Conservation (phyloP, 2,113 vertebrate species). For the Columbina picui region DNA sequence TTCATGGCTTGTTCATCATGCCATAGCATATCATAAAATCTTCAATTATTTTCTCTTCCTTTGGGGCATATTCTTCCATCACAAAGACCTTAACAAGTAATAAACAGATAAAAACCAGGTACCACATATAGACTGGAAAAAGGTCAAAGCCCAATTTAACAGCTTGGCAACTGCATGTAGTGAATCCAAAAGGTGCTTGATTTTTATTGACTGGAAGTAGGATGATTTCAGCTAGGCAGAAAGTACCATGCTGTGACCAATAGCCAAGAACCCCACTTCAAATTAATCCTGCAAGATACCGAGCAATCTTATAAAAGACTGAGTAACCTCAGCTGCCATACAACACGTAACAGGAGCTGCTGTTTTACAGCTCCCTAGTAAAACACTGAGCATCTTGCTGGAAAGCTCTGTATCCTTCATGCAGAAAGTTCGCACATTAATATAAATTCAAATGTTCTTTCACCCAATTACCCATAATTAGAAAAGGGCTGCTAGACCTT, state of each 20-base stretch:
- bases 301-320: background rate
- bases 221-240: constrained; percentile 44
- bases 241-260: constrained; percentile 42
- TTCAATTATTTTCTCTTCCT: constrained; percentile 39
- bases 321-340: background rate
- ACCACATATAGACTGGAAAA: constrained; percentile 6
- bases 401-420: background rate
- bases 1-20: constrained; percentile 27
- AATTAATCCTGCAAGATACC: constrained; percentile 11
- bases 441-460: constrained; percentile 35
- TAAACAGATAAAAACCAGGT: background rate
- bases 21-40: constrained; percentile 24
- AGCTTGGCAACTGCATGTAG: background rate
- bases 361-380: background rate
- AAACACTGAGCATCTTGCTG: background rate
- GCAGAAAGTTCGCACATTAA: constrained; percentile 33
- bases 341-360: background rate
- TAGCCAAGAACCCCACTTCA: constrained; percentile 32
- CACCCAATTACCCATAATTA: constrained; percentile 45
- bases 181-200: constrained; percentile 8
- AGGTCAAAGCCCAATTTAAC: constrained; percentile 33
- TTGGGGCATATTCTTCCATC: constrained; percentile 34
- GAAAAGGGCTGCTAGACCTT: constrained; percentile 18
- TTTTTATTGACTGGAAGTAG: constrained; percentile 51
- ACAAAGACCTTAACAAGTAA: constrained; percentile 20